phyloP scores from a whole-genome alignment of 2,888 invertebrate genomes.

The Drosophila pseudotalamancana region DNA sequence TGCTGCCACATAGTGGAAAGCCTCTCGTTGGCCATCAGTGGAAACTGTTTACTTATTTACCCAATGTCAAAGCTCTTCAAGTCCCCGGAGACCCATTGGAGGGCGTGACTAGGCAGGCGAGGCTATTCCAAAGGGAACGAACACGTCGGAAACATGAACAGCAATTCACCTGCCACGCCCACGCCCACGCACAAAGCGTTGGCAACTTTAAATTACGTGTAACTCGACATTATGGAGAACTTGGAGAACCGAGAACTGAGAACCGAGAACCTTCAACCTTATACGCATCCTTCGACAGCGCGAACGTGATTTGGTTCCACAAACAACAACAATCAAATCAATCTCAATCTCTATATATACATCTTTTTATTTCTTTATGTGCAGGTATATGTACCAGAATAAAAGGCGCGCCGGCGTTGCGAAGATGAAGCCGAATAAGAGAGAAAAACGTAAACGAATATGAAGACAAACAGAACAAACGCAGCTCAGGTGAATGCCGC shows the following conservation, averaged over 20 bases:
- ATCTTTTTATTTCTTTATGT: slow-evolving; percentile 4
- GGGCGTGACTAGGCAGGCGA: slow-evolving; percentile 11
- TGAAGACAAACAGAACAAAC: slow-evolving; percentile 13
- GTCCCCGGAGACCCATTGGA: slow-evolving; percentile 33
- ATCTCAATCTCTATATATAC: slow-evolving; percentile 51
- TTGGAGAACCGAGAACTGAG: no score
- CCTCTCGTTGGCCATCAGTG: neutral
- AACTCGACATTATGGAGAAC: slow-evolving; percentile 15
- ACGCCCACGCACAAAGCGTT: slow-evolving; percentile 19
- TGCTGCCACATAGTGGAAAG: neutral
- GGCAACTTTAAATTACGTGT: slow-evolving; percentile 47
- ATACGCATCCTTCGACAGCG: slow-evolving; percentile 48
- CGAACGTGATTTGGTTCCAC: slow-evolving; percentile 65
- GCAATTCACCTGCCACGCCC: slow-evolving; percentile 41
- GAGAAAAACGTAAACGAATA: slow-evolving; percentile 12
- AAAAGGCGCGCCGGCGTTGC: slow-evolving; percentile 51
- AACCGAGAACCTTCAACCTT: slow-evolving; percentile 14
- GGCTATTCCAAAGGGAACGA: slow-evolving; percentile 26
- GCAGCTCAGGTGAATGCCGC: slow-evolving; percentile 50
- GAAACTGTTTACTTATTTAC: slow-evolving; percentile 14
- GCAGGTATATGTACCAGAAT: slow-evolving; percentile 11
- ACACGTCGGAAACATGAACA: slow-evolving; percentile 29
- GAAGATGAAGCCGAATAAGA: slow-evolving; percentile 15
- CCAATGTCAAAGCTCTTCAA: slow-evolving; percentile 19
- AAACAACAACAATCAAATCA: slow-evolving; percentile 66